Conservation (phyloP, 2,113 vertebrate genomes). For the Ptyas mucosa region DNA sequence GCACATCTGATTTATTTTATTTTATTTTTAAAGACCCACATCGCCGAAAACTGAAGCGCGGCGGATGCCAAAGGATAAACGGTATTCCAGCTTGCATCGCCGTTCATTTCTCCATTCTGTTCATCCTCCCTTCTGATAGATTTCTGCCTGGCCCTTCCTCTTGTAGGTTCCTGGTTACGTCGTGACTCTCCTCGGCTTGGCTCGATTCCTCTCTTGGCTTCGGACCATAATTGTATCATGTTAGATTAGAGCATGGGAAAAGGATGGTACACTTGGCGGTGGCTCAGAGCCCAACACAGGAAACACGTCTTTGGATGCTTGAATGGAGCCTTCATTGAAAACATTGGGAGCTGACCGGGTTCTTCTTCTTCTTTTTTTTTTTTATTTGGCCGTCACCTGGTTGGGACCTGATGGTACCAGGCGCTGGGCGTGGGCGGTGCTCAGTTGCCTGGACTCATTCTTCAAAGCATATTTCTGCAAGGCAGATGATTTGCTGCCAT, state of each 20-base stretch:
- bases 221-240: not conserved
- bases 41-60: not conserved
- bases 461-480: not conserved
- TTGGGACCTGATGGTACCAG: not conserved
- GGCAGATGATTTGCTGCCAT: not conserved
- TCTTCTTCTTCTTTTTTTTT: too few relatives aligned
- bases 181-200: not conserved
- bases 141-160: not conserved
- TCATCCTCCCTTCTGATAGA: not conserved
- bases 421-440: not conserved
- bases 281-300: not conserved
- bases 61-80: not conserved
- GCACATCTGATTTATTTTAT: not conserved
- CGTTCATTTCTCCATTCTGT: not conserved
- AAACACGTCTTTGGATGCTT: not conserved
- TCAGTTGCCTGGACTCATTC: not conserved
- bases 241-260: not conserved
- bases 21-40: not conserved
- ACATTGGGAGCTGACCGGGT: not conserved
- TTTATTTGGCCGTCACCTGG: not conserved
- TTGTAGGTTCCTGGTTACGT: not conserved
- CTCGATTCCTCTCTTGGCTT: not conserved
- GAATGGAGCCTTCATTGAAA: not conserved
- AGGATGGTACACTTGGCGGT: not conserved
- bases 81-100: not conserved